These are phyloP conservation scores for Mesembrinibis cayennensis DNA, from an alignment of 2,113 vertebrate genomes.

Conservation along the genomic window DNA sequence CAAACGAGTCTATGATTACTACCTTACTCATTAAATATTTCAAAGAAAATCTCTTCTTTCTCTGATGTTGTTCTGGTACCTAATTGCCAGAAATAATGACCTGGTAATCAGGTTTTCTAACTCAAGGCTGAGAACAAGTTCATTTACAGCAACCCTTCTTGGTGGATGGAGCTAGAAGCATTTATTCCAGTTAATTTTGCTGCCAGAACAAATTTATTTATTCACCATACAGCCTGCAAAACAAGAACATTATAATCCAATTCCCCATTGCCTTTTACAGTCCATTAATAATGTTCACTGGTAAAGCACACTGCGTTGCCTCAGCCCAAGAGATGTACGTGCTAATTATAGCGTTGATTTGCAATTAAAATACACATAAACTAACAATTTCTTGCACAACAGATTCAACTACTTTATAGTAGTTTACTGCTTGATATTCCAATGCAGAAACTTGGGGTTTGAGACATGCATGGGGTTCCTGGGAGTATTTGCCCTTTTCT, in stretches of 20 bases:
- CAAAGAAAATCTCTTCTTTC: background rate
- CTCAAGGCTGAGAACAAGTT: background rate
- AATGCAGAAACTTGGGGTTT: background rate
- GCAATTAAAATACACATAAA: slow-evolving; percentile 14
- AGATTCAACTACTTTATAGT: background rate
- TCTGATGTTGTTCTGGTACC: slow-evolving; percentile 1
- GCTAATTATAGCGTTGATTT: background rate
- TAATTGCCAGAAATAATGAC: slow-evolving; percentile 45
- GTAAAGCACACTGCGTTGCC: background rate
- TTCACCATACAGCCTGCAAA: slow-evolving; percentile 43
- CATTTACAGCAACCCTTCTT: background rate
- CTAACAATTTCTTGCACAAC: background rate
- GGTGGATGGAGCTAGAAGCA: background rate
- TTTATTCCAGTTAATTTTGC: slow-evolving; percentile 41
- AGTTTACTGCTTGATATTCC: background rate
- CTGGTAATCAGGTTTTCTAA: background rate
- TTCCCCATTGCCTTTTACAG: slow-evolving; percentile 49
- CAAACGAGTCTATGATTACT: background rate
- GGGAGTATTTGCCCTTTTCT: background rate
- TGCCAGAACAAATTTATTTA: slow-evolving; percentile 39
- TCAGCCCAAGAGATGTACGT: background rate
- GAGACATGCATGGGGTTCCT: rapidly evolving
- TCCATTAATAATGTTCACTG: background rate
- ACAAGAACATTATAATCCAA: slow-evolving; percentile 33
- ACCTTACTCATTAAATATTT: slow-evolving; percentile 7